A percentile compares a stretch with the other conserved stretches of the same genome.
These are phyloP conservation scores for Apoda limacodes DNA, from an alignment of 2,888 invertebrate species.

Conservation along the genomic window DNA sequence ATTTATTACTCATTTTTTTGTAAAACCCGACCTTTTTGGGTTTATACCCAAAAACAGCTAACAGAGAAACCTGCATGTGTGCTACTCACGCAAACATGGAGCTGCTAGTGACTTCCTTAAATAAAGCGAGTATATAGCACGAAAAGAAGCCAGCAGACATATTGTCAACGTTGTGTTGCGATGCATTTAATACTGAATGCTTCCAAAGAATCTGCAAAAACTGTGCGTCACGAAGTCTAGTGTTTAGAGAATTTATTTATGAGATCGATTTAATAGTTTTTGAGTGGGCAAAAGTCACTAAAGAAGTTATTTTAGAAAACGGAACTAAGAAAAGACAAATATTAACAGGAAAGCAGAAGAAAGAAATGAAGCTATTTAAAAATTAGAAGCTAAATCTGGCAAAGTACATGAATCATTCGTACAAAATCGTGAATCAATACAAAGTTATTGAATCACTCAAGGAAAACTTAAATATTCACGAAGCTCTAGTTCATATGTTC, in stretches of 20 bases:
- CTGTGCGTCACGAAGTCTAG: too few relatives aligned
- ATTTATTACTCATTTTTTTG: conserved; percentile 11
- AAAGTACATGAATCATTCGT: conserved; percentile 7
- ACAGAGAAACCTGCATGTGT: conserved; percentile 12
- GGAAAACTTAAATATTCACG: conserved; percentile 4
- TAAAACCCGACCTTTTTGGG: conserved; percentile 11
- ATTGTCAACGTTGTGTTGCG: too few relatives aligned
- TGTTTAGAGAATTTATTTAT: conserved; percentile 2
- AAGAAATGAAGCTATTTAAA: conserved; percentile 6
- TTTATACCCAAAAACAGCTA: conserved; percentile 7
- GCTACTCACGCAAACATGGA: conserved; percentile 7
- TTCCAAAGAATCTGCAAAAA: too few relatives aligned
- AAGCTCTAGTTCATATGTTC: conserved; percentile 15
- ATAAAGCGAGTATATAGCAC: conserved; percentile 6
- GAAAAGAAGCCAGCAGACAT: too few relatives aligned
- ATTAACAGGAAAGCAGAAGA: conserved; percentile 6
- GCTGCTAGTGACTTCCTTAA: conserved; percentile 5
- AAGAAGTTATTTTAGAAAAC: conserved; percentile 5
- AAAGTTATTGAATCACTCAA: conserved; percentile 10
- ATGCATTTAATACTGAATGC: too few relatives aligned
- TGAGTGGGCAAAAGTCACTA: conserved; percentile 7
- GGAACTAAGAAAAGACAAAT: conserved; percentile 6
- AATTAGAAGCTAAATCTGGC: conserved; percentile 9
- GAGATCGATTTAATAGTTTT: conserved; percentile 2
- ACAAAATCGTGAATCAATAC: conserved; percentile 11